Conservation (phyloP, 2,797 vertebrate species). For the Silurus lanzhouensis region DNA sequence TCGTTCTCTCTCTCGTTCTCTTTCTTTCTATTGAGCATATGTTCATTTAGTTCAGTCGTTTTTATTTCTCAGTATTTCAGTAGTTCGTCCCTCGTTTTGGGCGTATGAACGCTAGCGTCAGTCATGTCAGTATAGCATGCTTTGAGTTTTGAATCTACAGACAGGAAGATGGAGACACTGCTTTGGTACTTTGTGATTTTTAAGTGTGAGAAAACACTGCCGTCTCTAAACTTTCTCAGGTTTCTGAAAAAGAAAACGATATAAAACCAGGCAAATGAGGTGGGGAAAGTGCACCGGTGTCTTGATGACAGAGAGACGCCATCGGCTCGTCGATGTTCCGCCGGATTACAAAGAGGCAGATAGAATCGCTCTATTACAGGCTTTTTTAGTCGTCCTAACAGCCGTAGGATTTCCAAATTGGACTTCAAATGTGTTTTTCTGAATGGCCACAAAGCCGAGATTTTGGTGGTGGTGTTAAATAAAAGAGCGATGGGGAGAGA, state of each 20-base stretch:
- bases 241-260: too few relatives aligned
- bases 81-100: too few relatives aligned
- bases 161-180: too few relatives aligned
- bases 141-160: too few relatives aligned
- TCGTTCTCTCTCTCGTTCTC: too few relatives aligned
- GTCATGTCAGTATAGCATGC: too few relatives aligned
- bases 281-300: not conserved
- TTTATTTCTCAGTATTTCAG: too few relatives aligned
- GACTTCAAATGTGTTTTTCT: slow-evolving; percentile 20
- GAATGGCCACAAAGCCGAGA: too few relatives aligned
- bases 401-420: slow-evolving; percentile 40
- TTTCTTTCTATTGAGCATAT: too few relatives aligned
- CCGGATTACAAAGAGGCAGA: slow-evolving; percentile 41
- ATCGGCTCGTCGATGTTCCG: slow-evolving; percentile 18
- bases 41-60: too few relatives aligned
- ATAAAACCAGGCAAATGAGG: not conserved
- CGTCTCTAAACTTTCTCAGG: too few relatives aligned
- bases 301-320: slow-evolving; percentile 21
- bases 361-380: slow-evolving; percentile 49
- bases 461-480: not conserved
- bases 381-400: slow-evolving; percentile 45
- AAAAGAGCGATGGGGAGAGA: not conserved
- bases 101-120: too few relatives aligned
- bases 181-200: not conserved
- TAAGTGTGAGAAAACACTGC: not conserved